Evolutionary conservation across 2,113 vertebrate genomes (phyloP).

Genomic region (Rana temporaria): DNA sequence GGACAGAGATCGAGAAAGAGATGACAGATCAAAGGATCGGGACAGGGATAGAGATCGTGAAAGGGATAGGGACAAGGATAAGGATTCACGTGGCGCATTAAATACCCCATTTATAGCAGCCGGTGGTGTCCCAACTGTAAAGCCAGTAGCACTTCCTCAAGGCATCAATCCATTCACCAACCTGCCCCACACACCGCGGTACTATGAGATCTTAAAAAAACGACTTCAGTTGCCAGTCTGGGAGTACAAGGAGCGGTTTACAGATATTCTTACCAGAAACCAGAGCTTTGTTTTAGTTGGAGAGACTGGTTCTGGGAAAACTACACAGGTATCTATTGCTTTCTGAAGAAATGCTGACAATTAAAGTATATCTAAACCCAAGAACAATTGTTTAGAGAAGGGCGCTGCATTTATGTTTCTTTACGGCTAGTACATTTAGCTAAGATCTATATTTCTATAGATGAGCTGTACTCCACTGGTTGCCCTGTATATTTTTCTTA

Average conservation of each 20-base stretch:
- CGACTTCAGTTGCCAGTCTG: conserved; percentile 92
- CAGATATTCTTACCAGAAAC: conserved; percentile 86
- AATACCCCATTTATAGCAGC: conserved; percentile 72
- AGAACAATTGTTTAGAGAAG: too few species aligned
- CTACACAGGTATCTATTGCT: conserved; percentile 84
- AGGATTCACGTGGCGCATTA: conserved; percentile 75
- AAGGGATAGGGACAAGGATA: conserved; percentile 88
- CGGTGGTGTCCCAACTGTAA: conserved; percentile 74
- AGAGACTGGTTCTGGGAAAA: conserved; percentile 95
- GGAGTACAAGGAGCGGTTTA: conserved; percentile 94
- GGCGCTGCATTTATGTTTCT: too few species aligned
- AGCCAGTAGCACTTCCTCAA: conserved; percentile 85
- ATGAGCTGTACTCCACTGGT: too few species aligned
- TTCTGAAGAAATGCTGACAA: too few species aligned
- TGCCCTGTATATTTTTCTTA: too few species aligned
- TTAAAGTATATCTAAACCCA: too few species aligned
- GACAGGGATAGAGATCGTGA: conserved; percentile 86
- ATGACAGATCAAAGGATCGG: conserved; percentile 81
- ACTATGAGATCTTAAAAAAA: conserved; percentile 94
- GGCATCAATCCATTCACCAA: conserved; percentile 94
- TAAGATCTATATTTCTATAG: too few species aligned
- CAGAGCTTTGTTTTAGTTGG: conserved; percentile 94
- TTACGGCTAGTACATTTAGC: too few species aligned
- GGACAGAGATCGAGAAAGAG: conserved; percentile 86
- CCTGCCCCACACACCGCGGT: conserved; percentile 92